Percentiles rank a stretch among this genome's conserved stretches.
phyloP scores from a whole-genome alignment of 2,888 invertebrate genomes.

The Pocota personata region DNA sequence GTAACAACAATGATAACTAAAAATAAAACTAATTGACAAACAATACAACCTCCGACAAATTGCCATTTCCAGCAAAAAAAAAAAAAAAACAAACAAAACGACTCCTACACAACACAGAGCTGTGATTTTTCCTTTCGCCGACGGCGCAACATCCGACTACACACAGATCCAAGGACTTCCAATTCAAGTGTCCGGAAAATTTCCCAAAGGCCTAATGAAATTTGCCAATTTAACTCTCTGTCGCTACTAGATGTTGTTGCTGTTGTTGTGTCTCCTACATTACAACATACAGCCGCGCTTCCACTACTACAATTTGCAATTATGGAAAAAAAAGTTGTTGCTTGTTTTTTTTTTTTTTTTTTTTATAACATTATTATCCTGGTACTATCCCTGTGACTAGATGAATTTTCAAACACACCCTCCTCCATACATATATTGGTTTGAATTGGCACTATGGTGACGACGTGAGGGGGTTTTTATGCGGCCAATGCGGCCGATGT shows the following conservation, averaged over 20 bases:
- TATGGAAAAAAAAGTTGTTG: slow-evolving; percentile 10
- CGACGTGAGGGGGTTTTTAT: slow-evolving; percentile 51
- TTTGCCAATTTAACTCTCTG: slow-evolving; percentile 53
- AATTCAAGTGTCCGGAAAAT: slow-evolving; percentile 81
- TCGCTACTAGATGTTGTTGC: background rate
- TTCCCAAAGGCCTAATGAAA: slow-evolving; percentile 81
- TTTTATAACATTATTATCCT: slow-evolving; percentile 47
- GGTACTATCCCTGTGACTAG: slow-evolving; percentile 28
- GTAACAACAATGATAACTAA: slow-evolving; percentile 23
- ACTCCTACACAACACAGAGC: background rate
- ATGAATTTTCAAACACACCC: slow-evolving; percentile 51
- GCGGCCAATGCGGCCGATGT: slow-evolving; percentile 69
- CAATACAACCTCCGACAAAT: slow-evolving; percentile 42
- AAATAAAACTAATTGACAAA: slow-evolving; percentile 58
- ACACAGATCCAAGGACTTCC: slow-evolving; percentile 64
- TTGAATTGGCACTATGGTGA: slow-evolving; percentile 57
- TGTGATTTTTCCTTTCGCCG: slow-evolving; percentile 36
- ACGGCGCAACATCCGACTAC: slow-evolving; percentile 27
- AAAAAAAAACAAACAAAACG: slow-evolving; percentile 8
- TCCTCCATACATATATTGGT: slow-evolving; percentile 26
- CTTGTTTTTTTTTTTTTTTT: background rate
- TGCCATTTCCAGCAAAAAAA: slow-evolving; percentile 13
- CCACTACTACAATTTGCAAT: slow-evolving; percentile 46
- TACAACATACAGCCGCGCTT: background rate
- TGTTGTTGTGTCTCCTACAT: background rate